Percentiles rank a stretch among this genome's conserved stretches.
Conservation (phyloP, 2,797 vertebrate species). For the Micromesistius poutassou region DNA sequence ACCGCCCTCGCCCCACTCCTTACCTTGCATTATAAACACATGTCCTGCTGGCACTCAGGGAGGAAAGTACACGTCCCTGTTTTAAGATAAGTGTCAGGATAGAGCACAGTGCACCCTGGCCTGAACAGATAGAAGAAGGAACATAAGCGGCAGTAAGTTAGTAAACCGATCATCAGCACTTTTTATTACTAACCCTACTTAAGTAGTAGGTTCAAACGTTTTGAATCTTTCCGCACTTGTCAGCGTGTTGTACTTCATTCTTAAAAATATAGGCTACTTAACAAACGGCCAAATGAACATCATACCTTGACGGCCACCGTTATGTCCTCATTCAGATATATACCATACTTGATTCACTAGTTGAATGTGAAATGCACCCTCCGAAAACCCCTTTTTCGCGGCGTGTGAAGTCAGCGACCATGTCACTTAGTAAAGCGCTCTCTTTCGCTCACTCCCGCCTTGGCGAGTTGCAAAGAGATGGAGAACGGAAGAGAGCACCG, state of each 20-base stretch:
- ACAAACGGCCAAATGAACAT: neutral
- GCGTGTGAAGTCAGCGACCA: neutral
- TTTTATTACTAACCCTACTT: neutral
- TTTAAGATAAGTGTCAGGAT: neutral
- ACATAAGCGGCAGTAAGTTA: neutral
- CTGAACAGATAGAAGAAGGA: neutral
- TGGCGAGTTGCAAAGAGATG: neutral
- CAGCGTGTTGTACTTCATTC: neutral
- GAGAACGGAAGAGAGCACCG: neutral
- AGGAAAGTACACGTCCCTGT: neutral
- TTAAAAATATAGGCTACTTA: neutral
- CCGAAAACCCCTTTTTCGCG: neutral
- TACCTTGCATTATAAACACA: neutral
- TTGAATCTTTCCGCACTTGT: neutral
- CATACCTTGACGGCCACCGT: neutral
- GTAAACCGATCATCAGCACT: neutral
- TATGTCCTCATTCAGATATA: neutral
- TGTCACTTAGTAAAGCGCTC: neutral
- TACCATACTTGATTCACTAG: neutral
- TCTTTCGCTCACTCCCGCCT: neutral
- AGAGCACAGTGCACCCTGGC: neutral
- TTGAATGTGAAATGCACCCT: neutral
- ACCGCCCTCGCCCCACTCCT: neutral
- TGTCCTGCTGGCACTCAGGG: neutral
- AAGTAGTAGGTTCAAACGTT: neutral